These are phyloP conservation scores for Gobius niger DNA, from an alignment of 2,113 vertebrate genomes.

Conservation along the genomic window DNA sequence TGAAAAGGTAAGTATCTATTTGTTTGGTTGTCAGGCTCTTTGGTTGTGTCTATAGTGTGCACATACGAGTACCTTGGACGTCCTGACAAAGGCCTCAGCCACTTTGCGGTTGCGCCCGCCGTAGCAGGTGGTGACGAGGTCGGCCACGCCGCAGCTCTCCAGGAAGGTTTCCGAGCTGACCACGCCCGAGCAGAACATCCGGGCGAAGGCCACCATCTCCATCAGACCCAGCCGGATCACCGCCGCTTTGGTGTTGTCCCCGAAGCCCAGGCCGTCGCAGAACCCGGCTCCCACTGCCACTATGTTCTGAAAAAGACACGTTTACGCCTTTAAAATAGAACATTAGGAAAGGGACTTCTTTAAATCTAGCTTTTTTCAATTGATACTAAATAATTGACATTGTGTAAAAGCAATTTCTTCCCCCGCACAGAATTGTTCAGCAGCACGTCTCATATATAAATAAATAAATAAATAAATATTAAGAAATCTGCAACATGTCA, in stretches of 20 bases:
- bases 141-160: constrained; percentile 87
- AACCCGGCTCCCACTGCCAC: constrained; percentile 86
- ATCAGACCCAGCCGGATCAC: constrained; percentile 87
- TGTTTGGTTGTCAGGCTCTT: no score
- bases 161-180: constrained; percentile 81
- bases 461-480: no score
- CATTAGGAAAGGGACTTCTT: no score
- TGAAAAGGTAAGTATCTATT: no score
- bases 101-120: constrained; percentile 86
- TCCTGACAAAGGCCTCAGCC: constrained; percentile 82
- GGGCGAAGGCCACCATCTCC: constrained; percentile 89
- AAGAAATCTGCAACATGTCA: no score
- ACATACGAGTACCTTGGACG: constrained; percentile 76
- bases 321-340: no score
- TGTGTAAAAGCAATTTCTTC: no score
- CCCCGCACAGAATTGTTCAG: no score
- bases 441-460: no score
- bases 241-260: constrained; percentile 88
- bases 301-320: constrained; percentile 74
- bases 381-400: no score
- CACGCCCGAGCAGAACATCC: constrained; percentile 78
- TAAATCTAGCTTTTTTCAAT: no score
- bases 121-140: constrained; percentile 89
- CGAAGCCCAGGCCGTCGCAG: constrained; percentile 82
- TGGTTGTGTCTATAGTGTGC: no score